phyloP scores from a whole-genome alignment of 2,797 vertebrate species.

The Periophthalmus magnuspinnatus region DNA sequence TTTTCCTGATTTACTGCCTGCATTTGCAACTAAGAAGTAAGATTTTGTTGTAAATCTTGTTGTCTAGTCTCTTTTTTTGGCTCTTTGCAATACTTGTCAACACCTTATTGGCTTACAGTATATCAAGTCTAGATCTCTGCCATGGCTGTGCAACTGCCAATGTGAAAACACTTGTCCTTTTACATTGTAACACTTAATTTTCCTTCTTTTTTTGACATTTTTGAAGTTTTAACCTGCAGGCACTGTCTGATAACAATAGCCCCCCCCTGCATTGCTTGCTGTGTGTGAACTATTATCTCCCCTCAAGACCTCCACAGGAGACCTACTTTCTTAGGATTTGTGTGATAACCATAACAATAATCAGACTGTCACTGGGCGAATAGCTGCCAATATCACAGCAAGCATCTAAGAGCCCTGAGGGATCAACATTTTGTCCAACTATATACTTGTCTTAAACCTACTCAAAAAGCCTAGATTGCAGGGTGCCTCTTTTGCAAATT shows the following conservation, averaged over 20 bases:
- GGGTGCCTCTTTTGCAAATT: neutral
- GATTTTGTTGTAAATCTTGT: constrained; percentile 36
- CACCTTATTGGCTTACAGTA: neutral
- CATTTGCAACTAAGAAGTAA: constrained; percentile 42
- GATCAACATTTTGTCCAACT: constrained; percentile 27
- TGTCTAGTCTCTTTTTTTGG: neutral
- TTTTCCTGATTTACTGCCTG: constrained; percentile 57
- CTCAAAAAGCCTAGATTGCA: constrained; percentile 11
- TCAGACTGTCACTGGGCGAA: constrained; percentile 35
- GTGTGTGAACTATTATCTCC: constrained; percentile 9
- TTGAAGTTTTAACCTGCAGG: neutral
- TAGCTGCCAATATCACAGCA: constrained; percentile 44
- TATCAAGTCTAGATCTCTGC: neutral
- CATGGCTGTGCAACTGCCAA: neutral
- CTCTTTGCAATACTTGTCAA: neutral
- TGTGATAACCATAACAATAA: constrained; percentile 49
- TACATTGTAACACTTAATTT: no score
- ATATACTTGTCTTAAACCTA: constrained; percentile 13
- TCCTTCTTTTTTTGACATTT: no score
- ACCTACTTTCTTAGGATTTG: constrained; percentile 44
- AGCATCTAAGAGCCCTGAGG: constrained; percentile 38
- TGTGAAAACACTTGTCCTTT: neutral
- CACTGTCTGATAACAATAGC: constrained; percentile 15
- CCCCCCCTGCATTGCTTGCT: neutral
- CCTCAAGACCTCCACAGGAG: constrained; percentile 30